Base-by-base conservation (phyloP, 2,888 invertebrate genomes). In the Zygogramma bicolorata region DNA sequence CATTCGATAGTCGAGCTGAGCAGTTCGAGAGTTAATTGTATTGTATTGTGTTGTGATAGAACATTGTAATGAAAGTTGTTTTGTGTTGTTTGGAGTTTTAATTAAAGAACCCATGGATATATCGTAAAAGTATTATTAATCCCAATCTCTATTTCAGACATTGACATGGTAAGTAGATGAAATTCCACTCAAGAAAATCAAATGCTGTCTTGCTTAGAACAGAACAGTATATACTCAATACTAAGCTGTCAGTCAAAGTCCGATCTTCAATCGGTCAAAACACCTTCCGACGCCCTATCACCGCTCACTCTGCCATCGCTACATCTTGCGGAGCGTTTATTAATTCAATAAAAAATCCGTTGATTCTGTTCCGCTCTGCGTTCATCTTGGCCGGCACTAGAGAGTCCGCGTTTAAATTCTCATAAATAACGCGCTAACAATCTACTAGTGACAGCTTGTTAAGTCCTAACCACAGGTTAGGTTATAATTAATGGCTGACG, bases 391-490 rank as follows among this genome's bases (percentile, higher is more conserved):
- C 72, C 75, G 71, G 77, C 78, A 83, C 83, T 84, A 83, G 82
- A 76, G 78, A 76, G 78, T 74, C 77, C 74, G 85, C 87, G 86
- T 88, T 88, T 88, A 88, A 87, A 88, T 85, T 87, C 87, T 87
- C 87, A 87, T 88, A 88, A 88, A 88, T 88, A 87, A 87, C 85
- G 81, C 85, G 85, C 86, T 88, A 88, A 88, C 88, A 88, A 88
- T 88, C 88, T 86, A 84, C 87, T 85, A 86, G 86, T 87, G 88
- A 88, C 88, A 87, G 88, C 88, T 88, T 87, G 88, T 88, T 88
- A 88, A 88, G 87, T 87, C 85, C 87, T 88, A 88, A 87, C 88
- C 88, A 88, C 88, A 87, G 88, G 88, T 88, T 88, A 88, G 86
- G 86, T 87, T 88, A 87, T 88, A 88, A 88, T 88, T 88, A 87